A percentile compares a stretch with the other conserved stretches of the same genome.
Conservation (phyloP, 2,888 invertebrate species). For the Quadroppia sp. region DNA sequence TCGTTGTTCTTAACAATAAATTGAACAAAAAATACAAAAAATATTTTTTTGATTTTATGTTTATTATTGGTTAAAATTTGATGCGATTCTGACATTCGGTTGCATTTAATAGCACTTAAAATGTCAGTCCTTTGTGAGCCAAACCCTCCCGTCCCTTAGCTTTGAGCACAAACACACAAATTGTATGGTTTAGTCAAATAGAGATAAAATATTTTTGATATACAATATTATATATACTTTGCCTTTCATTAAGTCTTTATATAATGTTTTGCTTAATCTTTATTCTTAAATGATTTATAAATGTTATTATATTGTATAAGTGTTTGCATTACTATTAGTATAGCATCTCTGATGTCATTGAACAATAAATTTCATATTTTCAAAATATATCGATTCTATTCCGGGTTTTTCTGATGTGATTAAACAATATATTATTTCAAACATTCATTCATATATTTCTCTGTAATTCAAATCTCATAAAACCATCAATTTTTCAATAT, state of each 20-base stretch:
- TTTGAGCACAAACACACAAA: background rate
- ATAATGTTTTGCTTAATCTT: slow-evolving; percentile 8
- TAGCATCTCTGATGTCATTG: slow-evolving; percentile 2
- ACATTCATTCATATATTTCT: background rate
- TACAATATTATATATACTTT: background rate
- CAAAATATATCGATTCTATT: background rate
- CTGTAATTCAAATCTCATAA: background rate
- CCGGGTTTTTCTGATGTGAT: background rate
- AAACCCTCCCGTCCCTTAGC: background rate
- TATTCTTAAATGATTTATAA: slow-evolving; percentile 17
- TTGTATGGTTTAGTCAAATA: slow-evolving; percentile 17
- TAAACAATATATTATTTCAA: background rate
- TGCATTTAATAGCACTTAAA: background rate
- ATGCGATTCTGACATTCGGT: background rate
- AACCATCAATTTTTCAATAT: slow-evolving; percentile 9
- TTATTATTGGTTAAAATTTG: too few relatives aligned
- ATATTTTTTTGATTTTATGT: too few relatives aligned
- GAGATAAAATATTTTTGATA: slow-evolving; percentile 12
- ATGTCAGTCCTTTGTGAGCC: background rate
- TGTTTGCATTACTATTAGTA: slow-evolving; percentile 5
- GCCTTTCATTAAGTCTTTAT: slow-evolving; percentile 9
- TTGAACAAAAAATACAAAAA: too few relatives aligned
- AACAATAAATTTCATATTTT: background rate
- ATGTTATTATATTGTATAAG: slow-evolving; percentile 14
- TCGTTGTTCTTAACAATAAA: background rate